Base-by-base conservation (phyloP, 2,113 vertebrate species). In the Bungarus multicinctus region DNA sequence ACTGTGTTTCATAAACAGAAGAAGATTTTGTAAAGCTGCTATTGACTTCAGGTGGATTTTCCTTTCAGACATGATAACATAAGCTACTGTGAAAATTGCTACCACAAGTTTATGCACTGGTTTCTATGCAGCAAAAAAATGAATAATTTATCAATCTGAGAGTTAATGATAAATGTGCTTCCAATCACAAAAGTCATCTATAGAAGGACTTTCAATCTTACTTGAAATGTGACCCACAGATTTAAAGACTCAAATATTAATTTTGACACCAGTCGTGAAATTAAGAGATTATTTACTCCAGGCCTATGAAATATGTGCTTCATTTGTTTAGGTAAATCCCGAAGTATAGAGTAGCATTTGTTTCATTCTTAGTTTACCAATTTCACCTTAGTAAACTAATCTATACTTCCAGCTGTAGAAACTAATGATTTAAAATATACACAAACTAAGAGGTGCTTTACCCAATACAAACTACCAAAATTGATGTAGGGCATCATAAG, bases 311-410 rank as follows among this genome's bases (percentile, higher is more conserved):
- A 93, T 64, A 85, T 53, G 55, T 30, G 0, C 53, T 27, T 3
- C 27, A 93, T 50, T 53, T 86, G 52, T 64, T 85, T 64, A 93
- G 86, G 30, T 43, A 90, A 30, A 87, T 87, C 53, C 52, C 74
- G 47, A 89, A 12, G 3, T 89, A 57, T 64, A 90, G 39, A 43
- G 14, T 87, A 43, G 60, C 55, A 86, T 89, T 53, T 64, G 55
- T 90, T 90, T 89, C 55, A 30, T 58, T 87, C 89, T 45, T 86
- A 43, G 53, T 87, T 93, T 93, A 87, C 52, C 45, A 81, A 92
- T 85, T 50, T 30, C 11, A 47, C 25, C 50, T 86, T 81, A 45
- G 91, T 54, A 0, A 12, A 91, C 88, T 69, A 53, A 27, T 55
- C 88, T 47, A 60, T 34, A 43, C 60, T 93, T 89, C 69, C 69